Conservation (phyloP, 2,888 invertebrate genomes). For the Aleiodes testaceus region DNA sequence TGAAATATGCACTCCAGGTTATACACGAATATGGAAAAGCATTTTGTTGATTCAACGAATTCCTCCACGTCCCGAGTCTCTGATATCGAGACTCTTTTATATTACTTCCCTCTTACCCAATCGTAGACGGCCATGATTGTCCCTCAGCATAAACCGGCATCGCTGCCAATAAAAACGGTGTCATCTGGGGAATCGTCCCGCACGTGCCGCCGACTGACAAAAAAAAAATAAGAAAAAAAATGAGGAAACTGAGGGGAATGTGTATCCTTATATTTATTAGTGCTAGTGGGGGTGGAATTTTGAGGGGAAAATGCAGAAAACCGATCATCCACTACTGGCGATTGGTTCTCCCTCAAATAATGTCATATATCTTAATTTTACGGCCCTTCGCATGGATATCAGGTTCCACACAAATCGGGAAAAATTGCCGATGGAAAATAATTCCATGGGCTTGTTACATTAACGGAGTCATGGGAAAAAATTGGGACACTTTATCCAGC, state of each 20-base stretch:
- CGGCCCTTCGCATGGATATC: conserved; percentile 72
- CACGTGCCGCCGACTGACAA: conserved; percentile 57
- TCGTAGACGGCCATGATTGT: conserved; percentile 60
- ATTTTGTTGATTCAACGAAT: conserved; percentile 54
- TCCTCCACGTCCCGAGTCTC: conserved; percentile 30
- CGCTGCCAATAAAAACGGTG: conserved; percentile 67
- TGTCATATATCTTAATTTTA: conserved; percentile 72
- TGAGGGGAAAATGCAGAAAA: conserved; percentile 10
- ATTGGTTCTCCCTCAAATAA: conserved; percentile 49
- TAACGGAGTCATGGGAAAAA: conserved; percentile 19
- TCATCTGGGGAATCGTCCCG: conserved; percentile 61
- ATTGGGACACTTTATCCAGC: background rate
- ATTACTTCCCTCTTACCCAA: conserved; percentile 39
- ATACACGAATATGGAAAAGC: conserved; percentile 49
- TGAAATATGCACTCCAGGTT: conserved; percentile 45
- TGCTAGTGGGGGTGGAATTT: conserved; percentile 44
- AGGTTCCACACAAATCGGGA: conserved; percentile 72
- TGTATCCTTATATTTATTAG: conserved; percentile 65
- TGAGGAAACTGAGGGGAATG: conserved; percentile 44
- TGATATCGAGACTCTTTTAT: conserved; percentile 28
- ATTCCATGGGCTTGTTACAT: background rate
- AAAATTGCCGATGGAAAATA: no score
- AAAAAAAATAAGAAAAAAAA: conserved; percentile 20
- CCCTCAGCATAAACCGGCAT: conserved; percentile 58
- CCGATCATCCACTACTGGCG: conserved; percentile 11